Percentiles rank a stretch among this genome's conserved stretches.
phyloP scores from a whole-genome alignment of 2,888 invertebrate species.

The Drosophila subsilvestris region DNA sequence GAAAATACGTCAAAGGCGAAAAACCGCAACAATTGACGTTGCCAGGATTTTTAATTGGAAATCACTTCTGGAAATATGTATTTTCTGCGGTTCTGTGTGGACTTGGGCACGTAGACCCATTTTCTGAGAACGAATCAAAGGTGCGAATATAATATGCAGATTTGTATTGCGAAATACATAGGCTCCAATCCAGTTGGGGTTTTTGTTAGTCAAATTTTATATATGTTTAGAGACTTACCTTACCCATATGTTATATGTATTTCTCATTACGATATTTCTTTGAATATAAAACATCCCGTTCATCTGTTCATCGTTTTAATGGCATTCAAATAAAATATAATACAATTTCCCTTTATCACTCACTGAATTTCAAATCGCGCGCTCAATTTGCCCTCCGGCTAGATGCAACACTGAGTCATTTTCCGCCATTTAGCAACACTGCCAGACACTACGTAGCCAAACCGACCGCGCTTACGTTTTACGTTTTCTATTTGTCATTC shows the following conservation, averaged over 20 bases:
- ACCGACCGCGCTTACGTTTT: conserved; percentile 29
- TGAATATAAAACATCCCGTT: too few relatives aligned
- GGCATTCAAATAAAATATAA: neutral
- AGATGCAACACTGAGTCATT: conserved; percentile 14
- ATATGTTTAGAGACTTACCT: too few relatives aligned
- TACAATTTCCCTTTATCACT: neutral
- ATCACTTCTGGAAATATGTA: conserved; percentile 16
- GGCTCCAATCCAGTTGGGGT: too few relatives aligned
- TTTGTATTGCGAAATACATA: neutral
- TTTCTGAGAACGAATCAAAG: neutral
- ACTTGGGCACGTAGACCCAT: conserved; percentile 54
- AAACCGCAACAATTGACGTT: conserved; percentile 43
- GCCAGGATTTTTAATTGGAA: conserved; percentile 55
- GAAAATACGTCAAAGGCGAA: conserved; percentile 46
- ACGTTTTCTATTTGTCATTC: conserved; percentile 68
- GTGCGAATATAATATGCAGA: conserved; percentile 1
- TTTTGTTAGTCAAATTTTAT: too few relatives aligned
- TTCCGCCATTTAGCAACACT: conserved; percentile 46
- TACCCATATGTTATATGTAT: neutral
- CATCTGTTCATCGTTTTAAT: neutral
- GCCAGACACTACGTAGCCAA: conserved; percentile 44
- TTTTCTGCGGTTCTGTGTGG: conserved; percentile 40
- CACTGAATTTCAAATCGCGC: conserved; percentile 2
- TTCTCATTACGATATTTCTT: too few relatives aligned
- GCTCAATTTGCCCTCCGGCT: conserved; percentile 13